phyloP scores from a whole-genome alignment of 35 echinoderm and acorn worm genomes.

The Lytechinus pictus region DNA sequence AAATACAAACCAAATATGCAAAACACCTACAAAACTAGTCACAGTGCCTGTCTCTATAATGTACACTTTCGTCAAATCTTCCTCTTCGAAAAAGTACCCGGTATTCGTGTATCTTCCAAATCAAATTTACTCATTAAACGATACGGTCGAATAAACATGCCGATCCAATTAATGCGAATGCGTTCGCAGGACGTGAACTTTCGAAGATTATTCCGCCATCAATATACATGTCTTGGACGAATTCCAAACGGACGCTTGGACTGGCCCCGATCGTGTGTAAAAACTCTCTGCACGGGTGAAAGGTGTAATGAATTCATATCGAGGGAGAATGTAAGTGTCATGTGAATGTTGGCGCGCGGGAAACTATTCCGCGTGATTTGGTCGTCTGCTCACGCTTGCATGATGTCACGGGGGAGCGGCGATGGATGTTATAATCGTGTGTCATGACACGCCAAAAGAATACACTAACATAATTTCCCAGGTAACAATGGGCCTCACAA shows the following conservation, averaged over 20 bases:
- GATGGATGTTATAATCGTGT: not conserved
- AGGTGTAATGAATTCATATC: not conserved
- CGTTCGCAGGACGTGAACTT: not conserved
- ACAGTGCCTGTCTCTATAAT: no score
- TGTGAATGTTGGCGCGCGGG: not conserved
- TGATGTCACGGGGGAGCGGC: not conserved
- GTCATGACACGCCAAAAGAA: not conserved
- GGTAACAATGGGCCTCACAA: not conserved
- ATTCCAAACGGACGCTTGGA: not conserved
- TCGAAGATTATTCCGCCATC: not conserved
- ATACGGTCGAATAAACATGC: not conserved
- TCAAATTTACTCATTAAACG: not conserved
- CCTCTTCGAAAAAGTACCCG: not conserved
- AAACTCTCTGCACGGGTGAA: not conserved
- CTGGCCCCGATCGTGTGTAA: not conserved
- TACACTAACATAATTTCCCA: not conserved
- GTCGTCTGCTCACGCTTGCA: not conserved
- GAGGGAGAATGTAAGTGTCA: slow-evolving; percentile 16
- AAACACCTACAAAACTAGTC: no score
- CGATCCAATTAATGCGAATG: not conserved
- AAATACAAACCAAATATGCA: no score
- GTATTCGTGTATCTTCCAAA: not conserved
- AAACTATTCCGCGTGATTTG: not conserved
- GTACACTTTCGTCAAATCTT: not conserved
- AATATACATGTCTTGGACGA: not conserved